Evolutionary conservation across 2,113 vertebrate genomes (phyloP), one percentile per base, ranked within the genome.

Genomic region (Grus americana): DNA sequence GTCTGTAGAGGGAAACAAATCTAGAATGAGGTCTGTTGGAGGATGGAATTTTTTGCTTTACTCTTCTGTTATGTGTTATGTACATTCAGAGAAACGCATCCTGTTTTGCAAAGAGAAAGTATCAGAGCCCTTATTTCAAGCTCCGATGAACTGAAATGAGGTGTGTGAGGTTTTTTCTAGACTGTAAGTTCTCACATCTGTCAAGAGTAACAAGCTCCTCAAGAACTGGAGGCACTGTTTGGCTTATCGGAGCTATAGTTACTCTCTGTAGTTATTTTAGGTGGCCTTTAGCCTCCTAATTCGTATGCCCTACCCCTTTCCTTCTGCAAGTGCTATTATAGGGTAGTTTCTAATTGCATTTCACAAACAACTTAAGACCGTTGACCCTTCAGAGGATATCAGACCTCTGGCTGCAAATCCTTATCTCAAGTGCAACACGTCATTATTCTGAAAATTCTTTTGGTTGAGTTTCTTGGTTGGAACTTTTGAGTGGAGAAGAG

Each of bases 321-420:
- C 66, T 72, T 78, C 9, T 44, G 52, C 9, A 29, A 82, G 15
- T 59, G 34, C 29, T n/a, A 5, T 50, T 66, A 6, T 2, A 49
- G 46, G 26, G 29, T 36, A 44, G 59, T 20, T 84, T 84, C 49
- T 70, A 52, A 79, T 46, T 68, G 49, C 11, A 47, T 58, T 70
- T 65, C 29, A 47, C 24, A n/a, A 34, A 32, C 23, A 54, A 17
- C 9, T n/a, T 14, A 21, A 57, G 15, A 47, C 0, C 2, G 1
- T 34, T 88, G 44, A n/a, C 32, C 27, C 22, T 54, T 75, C 23
- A 21, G n/a, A 85, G 38, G 10, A 21, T 15, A 63, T 34, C 42
- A 59, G n/a, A 5, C 46, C 26, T 70, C 19, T 47, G 62, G 29
- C 9, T 47, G 49, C n/a, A 65, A 70, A 75, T 47, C 34, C 15